Evolutionary conservation across 2,888 invertebrate species (phyloP).

Genomic region (Chymomyza amoena): DNA sequence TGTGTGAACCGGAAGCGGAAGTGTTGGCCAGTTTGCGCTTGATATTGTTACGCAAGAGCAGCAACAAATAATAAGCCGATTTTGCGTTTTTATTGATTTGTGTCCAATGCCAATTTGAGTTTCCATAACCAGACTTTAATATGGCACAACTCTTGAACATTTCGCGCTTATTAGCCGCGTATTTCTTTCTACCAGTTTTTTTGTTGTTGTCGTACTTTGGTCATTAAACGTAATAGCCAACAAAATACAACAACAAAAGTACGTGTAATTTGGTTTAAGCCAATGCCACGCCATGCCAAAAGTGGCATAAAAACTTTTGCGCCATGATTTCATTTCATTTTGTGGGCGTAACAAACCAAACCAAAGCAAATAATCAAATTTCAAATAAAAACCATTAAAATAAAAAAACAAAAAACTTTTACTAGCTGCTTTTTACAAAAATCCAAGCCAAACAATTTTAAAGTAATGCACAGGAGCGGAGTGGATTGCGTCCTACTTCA

Average conservation of each 20-base stretch:
- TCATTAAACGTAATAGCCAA: constrained; percentile 63
- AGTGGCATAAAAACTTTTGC: constrained; percentile 57
- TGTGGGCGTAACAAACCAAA: constrained; percentile 12
- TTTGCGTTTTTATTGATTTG: constrained; percentile 63
- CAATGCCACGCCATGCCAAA: constrained; percentile 36
- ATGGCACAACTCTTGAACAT: constrained; percentile 14
- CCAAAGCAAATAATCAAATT: constrained; percentile 62
- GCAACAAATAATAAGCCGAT: constrained; percentile 59
- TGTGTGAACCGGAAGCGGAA: constrained; percentile 72
- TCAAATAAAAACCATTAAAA: constrained; percentile 42
- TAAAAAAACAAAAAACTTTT: constrained; percentile 49
- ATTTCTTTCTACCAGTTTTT: constrained; percentile 1
- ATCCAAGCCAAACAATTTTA: constrained; percentile 38
- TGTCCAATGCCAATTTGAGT: constrained; percentile 16
- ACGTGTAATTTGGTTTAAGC: constrained; percentile 58
- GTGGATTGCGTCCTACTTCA: constrained; percentile 17
- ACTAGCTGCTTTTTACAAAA: constrained; percentile 18
- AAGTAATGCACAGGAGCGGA: constrained; percentile 41
- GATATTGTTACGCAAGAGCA: constrained; percentile 47
- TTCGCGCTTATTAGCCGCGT: constrained; percentile 59
- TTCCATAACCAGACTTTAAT: constrained; percentile 30
- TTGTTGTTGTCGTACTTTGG: constrained; percentile 10
- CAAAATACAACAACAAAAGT: constrained; percentile 27
- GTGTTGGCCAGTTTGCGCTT: constrained; percentile 74
- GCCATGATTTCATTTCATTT: constrained; percentile 46